Evolutionary conservation across 2,797 vertebrate species (phyloP).

Genomic region (Nannoperca australis): DNA sequence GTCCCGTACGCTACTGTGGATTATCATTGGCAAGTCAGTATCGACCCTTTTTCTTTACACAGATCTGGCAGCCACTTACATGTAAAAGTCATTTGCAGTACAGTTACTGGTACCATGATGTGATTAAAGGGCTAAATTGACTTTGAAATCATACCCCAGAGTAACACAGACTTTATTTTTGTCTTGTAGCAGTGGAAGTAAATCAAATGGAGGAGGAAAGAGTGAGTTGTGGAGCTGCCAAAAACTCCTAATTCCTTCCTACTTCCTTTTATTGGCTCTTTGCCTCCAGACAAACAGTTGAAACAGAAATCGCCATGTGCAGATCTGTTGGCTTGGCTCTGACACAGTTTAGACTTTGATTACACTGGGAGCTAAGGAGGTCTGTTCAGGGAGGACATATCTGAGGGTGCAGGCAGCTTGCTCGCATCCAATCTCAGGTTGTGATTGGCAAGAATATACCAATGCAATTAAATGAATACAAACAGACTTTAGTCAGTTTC

Average conservation of each 20-base stretch:
- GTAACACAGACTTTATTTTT: conserved; percentile 62
- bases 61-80: conserved; percentile 37
- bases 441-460: conserved; percentile 55
- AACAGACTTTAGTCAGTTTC: conserved; percentile 31
- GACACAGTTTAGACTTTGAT: conserved; percentile 59
- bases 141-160: conserved; percentile 68
- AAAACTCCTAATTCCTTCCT: conserved; percentile 76
- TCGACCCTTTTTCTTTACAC: conserved; percentile 45
- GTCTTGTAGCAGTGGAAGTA: conserved; percentile 65
- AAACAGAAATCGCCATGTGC: conserved; percentile 64
- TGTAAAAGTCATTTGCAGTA: conserved; percentile 56
- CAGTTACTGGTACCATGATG: conserved; percentile 50
- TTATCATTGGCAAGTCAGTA: conserved; percentile 30
- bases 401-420: conserved; percentile 53
- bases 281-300: conserved; percentile 69
- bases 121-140: conserved; percentile 68
- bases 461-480: conserved; percentile 44
- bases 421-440: conserved; percentile 55
- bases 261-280: conserved; percentile 64
- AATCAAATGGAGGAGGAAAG: conserved; percentile 73
- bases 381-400: conserved; percentile 38
- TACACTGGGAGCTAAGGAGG: conserved; percentile 53
- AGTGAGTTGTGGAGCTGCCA: conserved; percentile 62
- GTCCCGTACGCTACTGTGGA: conserved; percentile 41
- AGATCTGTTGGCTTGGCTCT: conserved; percentile 72